A percentile compares a stretch with the other conserved stretches of the same genome.
Evolutionary conservation across 2,113 vertebrate species (phyloP).

Genomic region (Brachyistius frenatus): DNA sequence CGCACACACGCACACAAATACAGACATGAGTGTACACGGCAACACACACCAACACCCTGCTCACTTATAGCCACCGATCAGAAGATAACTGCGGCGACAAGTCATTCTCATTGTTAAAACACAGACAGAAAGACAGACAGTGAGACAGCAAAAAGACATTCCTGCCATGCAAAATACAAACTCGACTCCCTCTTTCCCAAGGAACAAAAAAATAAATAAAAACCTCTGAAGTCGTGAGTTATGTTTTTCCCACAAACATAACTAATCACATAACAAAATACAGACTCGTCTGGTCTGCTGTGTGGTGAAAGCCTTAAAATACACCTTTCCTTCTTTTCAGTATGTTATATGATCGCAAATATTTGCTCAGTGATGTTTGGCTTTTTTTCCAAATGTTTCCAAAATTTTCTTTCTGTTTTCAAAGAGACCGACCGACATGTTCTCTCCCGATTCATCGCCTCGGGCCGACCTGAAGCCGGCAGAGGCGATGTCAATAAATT

Average conservation of each 20-base stretch:
- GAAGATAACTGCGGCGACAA: constrained; percentile 41
- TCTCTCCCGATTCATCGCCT: constrained; percentile 54
- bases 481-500: constrained; percentile 70
- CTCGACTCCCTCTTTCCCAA: not conserved
- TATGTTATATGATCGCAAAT: constrained; percentile 7
- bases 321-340: constrained; percentile 26
- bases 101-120: constrained; percentile 57
- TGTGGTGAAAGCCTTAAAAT: constrained; percentile 44
- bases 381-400: constrained; percentile 6
- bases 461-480: constrained; percentile 47
- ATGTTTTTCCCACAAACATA: constrained; percentile 55
- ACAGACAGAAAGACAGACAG: constrained; percentile 46
- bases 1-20: constrained; percentile 22
- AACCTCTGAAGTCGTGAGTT: constrained; percentile 14
- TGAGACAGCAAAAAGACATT: constrained; percentile 18
- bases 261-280: constrained; percentile 39
- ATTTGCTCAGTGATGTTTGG: constrained; percentile 1
- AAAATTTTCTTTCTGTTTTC: not conserved
- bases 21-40: constrained; percentile 33
- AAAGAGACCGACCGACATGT: constrained; percentile 15
- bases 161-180: constrained; percentile 22
- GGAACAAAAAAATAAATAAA: constrained; percentile 2
- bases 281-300: constrained; percentile 41
- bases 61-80: constrained; percentile 36
- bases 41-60: constrained; percentile 41